phyloP scores from a whole-genome alignment of 2,888 invertebrate species.

The Epistrophella euchroma region DNA sequence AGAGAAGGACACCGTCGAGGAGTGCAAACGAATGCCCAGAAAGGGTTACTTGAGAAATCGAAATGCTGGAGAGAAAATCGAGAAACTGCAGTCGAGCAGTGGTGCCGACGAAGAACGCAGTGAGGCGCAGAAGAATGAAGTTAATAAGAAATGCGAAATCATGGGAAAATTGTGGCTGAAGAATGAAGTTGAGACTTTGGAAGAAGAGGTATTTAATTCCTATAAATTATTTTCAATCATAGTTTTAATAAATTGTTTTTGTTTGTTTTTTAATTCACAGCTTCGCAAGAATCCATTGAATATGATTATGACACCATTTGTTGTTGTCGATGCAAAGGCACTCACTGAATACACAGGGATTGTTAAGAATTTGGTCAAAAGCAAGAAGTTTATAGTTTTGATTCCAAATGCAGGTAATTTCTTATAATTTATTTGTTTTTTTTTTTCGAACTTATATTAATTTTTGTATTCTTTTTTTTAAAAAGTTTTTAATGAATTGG shows the following conservation, averaged over 20 bases:
- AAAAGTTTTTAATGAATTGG: constrained; percentile 94
- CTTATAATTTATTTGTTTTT: constrained; percentile 56
- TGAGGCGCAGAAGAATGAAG: constrained; percentile 78
- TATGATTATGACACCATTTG: constrained; percentile 90
- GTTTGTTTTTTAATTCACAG: constrained; percentile 68
- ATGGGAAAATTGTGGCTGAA: constrained; percentile 96
- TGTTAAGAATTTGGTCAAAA: constrained; percentile 92
- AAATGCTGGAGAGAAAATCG: constrained; percentile 81
- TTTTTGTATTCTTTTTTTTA: constrained; percentile 78
- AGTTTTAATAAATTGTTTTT: not conserved
- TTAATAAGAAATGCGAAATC: constrained; percentile 84
- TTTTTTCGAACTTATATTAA: not conserved
- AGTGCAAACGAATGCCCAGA: constrained; percentile 82
- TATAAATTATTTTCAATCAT: not conserved
- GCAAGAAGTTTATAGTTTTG: constrained; percentile 93
- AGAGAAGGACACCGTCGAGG: constrained; percentile 83
- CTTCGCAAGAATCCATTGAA: constrained; percentile 81
- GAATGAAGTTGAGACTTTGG: constrained; percentile 94
- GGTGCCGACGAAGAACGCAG: constrained; percentile 83
- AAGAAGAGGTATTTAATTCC: constrained; percentile 87
- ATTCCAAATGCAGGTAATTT: constrained; percentile 93
- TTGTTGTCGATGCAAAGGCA: constrained; percentile 94
- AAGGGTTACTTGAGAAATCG: constrained; percentile 83
- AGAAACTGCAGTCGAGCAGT: constrained; percentile 82
- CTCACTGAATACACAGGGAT: constrained; percentile 90